Percentiles rank a stretch among this genome's conserved stretches.
Conservation (phyloP, 1,140 invertebrate species). For the Stegodyphus dumicola region DNA sequence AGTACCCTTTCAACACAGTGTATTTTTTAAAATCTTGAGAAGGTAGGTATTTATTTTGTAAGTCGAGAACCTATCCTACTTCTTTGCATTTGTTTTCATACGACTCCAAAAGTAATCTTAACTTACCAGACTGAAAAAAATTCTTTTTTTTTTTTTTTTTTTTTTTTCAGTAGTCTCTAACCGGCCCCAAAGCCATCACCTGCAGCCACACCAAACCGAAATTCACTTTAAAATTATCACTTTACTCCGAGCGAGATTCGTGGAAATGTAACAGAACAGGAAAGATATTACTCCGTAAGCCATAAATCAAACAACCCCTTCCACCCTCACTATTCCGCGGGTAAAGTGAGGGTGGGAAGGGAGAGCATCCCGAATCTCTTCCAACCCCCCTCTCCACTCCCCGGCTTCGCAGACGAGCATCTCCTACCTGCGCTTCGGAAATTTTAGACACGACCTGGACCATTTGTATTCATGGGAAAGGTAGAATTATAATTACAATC, state of each 20-base stretch:
- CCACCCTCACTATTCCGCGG: neutral
- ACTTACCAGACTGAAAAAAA: too few species aligned
- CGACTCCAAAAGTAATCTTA: too few species aligned
- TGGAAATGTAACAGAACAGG: conserved; percentile 35
- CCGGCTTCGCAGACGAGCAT: too few species aligned
- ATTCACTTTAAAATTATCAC: conserved; percentile 43
- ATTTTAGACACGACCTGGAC: conserved; percentile 44
- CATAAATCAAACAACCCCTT: conserved; percentile 53
- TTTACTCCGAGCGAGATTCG: neutral
- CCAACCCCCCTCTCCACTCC: neutral
- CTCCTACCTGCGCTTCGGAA: conserved; percentile 31
- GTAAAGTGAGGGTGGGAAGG: neutral
- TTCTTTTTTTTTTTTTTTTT: too few species aligned
- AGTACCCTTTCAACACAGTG: too few species aligned
- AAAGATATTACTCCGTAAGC: conserved; percentile 49
- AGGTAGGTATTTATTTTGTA: too few species aligned
- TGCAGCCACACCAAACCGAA: neutral
- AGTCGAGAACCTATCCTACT: too few species aligned
- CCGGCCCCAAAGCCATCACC: too few species aligned
- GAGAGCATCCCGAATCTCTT: neutral
- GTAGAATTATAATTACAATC: conserved; percentile 59
- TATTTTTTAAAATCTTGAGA: too few species aligned
- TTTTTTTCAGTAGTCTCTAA: too few species aligned
- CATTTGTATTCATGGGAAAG: conserved; percentile 60
- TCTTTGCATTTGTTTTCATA: too few species aligned